A percentile compares a stretch with the other conserved stretches of the same genome.
Conservation (phyloP, 2,888 invertebrate genomes). For the Helleia helle region DNA sequence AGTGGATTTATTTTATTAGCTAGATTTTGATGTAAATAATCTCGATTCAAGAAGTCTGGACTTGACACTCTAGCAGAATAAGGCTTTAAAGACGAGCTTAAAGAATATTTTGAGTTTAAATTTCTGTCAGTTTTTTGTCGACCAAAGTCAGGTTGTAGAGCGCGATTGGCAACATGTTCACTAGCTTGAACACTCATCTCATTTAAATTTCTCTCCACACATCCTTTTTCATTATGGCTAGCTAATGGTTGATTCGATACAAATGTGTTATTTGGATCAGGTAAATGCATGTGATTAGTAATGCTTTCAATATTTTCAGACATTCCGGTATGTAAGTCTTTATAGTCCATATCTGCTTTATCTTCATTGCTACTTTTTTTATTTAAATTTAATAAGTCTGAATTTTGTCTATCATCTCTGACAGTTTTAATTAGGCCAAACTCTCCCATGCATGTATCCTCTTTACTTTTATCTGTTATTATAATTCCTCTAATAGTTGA, state of each 20-base stretch:
- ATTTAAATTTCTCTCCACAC: constrained; percentile 2
- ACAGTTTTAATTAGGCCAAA: too few relatives aligned
- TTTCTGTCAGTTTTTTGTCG: not conserved
- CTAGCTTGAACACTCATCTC: constrained; percentile 40
- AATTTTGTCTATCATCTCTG: too few relatives aligned
- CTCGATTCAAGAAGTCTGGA: constrained; percentile 33
- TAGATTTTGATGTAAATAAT: constrained; percentile 33
- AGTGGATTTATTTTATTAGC: constrained; percentile 19
- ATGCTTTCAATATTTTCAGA: not conserved
- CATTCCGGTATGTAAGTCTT: not conserved
- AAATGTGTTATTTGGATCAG: too few relatives aligned
- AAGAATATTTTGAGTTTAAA: constrained; percentile 1
- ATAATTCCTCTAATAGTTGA: too few relatives aligned
- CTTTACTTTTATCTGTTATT: too few relatives aligned
- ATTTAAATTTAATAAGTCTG: not conserved
- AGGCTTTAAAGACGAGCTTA: constrained; percentile 25
- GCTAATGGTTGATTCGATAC: too few relatives aligned
- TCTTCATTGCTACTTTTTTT: not conserved
- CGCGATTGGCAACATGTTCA: constrained; percentile 26
- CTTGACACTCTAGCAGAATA: constrained; percentile 35
- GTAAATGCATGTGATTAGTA: too few relatives aligned
- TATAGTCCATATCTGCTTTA: not conserved
- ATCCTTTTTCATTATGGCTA: constrained; percentile 6
- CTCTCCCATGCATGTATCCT: too few relatives aligned
- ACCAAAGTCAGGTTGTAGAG: constrained; percentile 15